Percentiles rank a stretch among this genome's conserved stretches.
These are phyloP conservation scores for Nomia melanderi DNA, from an alignment of 1,140 invertebrate species.

Conservation along the genomic window DNA sequence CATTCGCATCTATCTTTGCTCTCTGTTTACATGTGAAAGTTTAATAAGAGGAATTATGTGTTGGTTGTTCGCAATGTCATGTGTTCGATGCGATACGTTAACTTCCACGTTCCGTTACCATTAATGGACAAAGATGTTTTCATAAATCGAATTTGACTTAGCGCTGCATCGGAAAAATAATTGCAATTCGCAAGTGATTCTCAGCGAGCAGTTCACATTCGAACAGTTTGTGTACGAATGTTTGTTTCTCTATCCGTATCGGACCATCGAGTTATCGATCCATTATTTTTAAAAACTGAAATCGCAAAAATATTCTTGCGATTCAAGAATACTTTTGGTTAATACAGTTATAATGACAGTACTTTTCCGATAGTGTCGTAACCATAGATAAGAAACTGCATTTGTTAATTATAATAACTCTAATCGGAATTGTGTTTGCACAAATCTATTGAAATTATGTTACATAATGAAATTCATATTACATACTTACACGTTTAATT, in stretches of 20 bases:
- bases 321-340: no score
- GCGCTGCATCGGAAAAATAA: not conserved
- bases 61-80: not conserved
- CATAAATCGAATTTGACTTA: not conserved
- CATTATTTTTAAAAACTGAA: no score
- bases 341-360: no score
- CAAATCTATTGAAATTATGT: no score
- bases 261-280: not conserved
- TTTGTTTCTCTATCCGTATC: not conserved
- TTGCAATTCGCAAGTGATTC: not conserved
- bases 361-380: not conserved
- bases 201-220: no score
- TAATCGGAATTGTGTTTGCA: not conserved
- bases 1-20: no score
- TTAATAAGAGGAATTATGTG: not conserved
- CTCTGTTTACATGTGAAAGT: not conserved
- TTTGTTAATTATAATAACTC: not conserved
- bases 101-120: not conserved
- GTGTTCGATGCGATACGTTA: conserved; percentile 1
- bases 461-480: no score
- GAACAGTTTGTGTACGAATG: no score
- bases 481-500: no score
- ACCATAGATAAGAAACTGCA: not conserved
- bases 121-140: not conserved
- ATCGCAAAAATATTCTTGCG: conserved; percentile 11